Conservation (phyloP, 2,797 vertebrate species). For the Enteromius afrohamiltoni region DNA sequence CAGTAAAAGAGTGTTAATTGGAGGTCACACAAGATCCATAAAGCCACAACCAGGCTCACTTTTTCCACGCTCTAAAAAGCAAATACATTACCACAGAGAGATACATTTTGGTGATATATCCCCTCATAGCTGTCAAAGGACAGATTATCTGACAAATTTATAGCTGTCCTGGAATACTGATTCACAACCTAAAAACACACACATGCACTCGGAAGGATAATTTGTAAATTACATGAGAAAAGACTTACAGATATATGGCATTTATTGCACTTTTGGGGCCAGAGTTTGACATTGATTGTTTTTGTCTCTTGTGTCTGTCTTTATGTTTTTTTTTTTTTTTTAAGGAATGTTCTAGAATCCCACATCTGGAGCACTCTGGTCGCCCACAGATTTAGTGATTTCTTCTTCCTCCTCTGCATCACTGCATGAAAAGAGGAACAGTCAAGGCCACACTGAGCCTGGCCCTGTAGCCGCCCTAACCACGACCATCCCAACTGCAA, state of each 20-base stretch:
- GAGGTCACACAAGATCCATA: constrained; percentile 49
- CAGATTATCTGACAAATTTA: constrained; percentile 20
- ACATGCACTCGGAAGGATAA: background rate
- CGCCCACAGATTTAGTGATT: constrained; percentile 46
- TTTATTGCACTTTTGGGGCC: constrained; percentile 8
- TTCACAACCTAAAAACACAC: constrained; percentile 27
- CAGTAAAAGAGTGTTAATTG: constrained; percentile 35
- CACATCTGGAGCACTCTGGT: constrained; percentile 55
- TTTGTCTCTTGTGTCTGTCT: background rate
- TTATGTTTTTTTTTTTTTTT: background rate
- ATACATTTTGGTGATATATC: constrained; percentile 29
- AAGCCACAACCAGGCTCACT: constrained; percentile 16
- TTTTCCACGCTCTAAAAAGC: constrained; percentile 38
- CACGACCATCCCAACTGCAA: constrained; percentile 16
- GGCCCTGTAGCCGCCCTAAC: constrained; percentile 38
- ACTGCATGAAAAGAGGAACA: constrained; percentile 23
- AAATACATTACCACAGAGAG: background rate
- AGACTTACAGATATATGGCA: background rate
- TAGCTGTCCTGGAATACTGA: constrained; percentile 23
- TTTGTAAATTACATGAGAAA: constrained; percentile 24
- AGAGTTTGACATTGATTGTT: background rate
- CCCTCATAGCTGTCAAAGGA: constrained; percentile 32
- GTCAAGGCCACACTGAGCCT: constrained; percentile 40
- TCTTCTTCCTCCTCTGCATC: constrained; percentile 33
- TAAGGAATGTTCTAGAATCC: constrained; percentile 43